These are phyloP conservation scores for Corvus cornix DNA, from an alignment of 2,113 vertebrate species.

Conservation along the genomic window DNA sequence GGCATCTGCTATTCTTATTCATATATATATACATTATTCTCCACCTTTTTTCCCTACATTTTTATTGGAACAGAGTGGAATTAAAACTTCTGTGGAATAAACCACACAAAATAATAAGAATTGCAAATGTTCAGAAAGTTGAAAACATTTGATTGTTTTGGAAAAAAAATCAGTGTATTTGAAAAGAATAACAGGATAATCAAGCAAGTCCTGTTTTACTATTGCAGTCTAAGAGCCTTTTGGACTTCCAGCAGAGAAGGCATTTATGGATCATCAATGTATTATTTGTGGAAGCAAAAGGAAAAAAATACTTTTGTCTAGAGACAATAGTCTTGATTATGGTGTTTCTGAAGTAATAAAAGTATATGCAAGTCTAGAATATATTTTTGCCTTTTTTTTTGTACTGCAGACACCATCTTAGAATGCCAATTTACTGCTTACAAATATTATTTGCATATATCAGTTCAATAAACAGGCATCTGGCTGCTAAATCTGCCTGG, in stretches of 20 bases:
- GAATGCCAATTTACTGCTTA: neutral
- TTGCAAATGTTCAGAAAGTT: neutral
- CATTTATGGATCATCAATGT: slow-evolving; percentile 24
- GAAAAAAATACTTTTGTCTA: neutral
- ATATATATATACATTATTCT: neutral
- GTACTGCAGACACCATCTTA: neutral
- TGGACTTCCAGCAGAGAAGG: slow-evolving; percentile 2
- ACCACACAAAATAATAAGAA: neutral
- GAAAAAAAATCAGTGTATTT: neutral
- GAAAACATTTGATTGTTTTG: slow-evolving; percentile 40
- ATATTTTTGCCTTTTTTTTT: neutral
- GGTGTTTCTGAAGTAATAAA: neutral
- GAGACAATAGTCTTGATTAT: slow-evolving; percentile 31
- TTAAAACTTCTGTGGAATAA: neutral
- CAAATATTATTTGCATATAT: slow-evolving; percentile 6
- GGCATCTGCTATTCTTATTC: neutral
- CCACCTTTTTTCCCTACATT: neutral
- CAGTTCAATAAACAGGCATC: slow-evolving; percentile 11
- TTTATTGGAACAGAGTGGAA: neutral
- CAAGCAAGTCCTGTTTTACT: slow-evolving; percentile 12
- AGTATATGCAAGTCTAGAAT: neutral
- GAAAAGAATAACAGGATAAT: slow-evolving; percentile 20
- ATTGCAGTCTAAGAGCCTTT: neutral
- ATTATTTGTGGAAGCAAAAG: neutral
- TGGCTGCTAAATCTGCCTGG: neutral